Conservation (phyloP, 2,797 vertebrate species). For the Acestrorhynchus altus region DNA sequence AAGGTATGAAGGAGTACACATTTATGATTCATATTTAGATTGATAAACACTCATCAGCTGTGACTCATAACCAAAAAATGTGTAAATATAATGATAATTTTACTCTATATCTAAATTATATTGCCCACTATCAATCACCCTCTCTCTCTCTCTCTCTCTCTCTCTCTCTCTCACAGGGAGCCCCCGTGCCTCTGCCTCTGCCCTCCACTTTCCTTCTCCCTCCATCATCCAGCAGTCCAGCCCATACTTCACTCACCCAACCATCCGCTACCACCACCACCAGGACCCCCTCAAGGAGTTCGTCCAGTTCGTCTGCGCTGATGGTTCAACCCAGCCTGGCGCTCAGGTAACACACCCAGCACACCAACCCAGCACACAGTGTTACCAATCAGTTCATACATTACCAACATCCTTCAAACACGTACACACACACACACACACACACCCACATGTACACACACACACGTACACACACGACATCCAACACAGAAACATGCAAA, state of each 20-base stretch:
- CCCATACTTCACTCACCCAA: slow-evolving; percentile 96
- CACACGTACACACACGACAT: background rate
- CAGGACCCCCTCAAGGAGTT: slow-evolving; percentile 98
- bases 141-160: slow-evolving; percentile 58
- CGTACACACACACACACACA: background rate
- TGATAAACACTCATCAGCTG: background rate
- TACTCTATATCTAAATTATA: background rate
- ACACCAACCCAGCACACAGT: background rate
- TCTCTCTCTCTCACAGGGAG: slow-evolving; percentile 80
- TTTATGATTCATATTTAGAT: background rate
- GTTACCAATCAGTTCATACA: background rate
- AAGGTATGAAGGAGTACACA: slow-evolving; percentile 2
- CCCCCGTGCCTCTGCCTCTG: slow-evolving; percentile 91
- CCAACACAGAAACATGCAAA: slow-evolving; percentile 17
- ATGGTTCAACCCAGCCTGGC: slow-evolving; percentile 89
- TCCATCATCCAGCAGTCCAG: slow-evolving; percentile 98
- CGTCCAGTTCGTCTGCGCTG: slow-evolving; percentile 96
- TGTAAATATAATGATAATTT: background rate
- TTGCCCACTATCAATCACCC: background rate
- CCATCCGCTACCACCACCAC: slow-evolving; percentile 98
- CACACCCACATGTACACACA: slow-evolving; percentile 1
- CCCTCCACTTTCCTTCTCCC: slow-evolving; percentile 95
- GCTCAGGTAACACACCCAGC: slow-evolving; percentile 82
- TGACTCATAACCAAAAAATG: too few relatives aligned
- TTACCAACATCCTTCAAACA: background rate